Base-by-base conservation (phyloP, 2,888 invertebrate species). In the Apamea crenata region DNA sequence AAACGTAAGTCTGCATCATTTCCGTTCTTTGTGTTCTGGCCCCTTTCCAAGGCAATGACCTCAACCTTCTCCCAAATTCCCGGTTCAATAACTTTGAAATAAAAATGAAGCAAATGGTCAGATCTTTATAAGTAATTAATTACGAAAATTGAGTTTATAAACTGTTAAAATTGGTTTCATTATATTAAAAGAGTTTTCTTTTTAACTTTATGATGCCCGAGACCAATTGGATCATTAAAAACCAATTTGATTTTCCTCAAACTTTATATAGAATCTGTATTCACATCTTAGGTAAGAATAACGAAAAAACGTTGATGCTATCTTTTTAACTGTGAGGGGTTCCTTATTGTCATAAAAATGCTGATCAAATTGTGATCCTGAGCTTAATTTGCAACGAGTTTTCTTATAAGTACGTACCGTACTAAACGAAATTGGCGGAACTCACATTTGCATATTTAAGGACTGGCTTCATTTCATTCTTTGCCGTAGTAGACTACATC, bases 1-100 rank as follows among this genome's bases (percentile, higher is more conserved):
- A 91, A 98, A 98, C 96, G 99, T 98, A 94, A 96, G 97, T 94
- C 21, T 68, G 10, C 21, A 65, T 56, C 6, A 44, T 66, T 40
- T 81, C 25, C 25, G 25, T 72, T 72, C 16, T 18, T 63, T 32
- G 44, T 81, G 16, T 81, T 53, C 2, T 44, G 61, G 40, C 7
- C 6, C 0, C 32, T 63, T 16, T 32, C 7, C n/a, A 63, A 61
- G 14, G 6, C n/a, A 53, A 21, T 65, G 14, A 59, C 25, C 40
- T 72, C n/a, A 16, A 12, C 16, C 14, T 44, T 67, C 16, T 16
- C 29, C 12, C 12, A 68, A 63, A 47, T 21, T 50, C 12, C 0
- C 16, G 8, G 8, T 59, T 25, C 32, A 18, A n/a, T 36, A 74
- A 36, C 12, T 50, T 56, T 32, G n/a, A 44, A 47, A 61, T 29